Conservation (phyloP, 2,113 vertebrate genomes). For the Salminus brasiliensis region DNA sequence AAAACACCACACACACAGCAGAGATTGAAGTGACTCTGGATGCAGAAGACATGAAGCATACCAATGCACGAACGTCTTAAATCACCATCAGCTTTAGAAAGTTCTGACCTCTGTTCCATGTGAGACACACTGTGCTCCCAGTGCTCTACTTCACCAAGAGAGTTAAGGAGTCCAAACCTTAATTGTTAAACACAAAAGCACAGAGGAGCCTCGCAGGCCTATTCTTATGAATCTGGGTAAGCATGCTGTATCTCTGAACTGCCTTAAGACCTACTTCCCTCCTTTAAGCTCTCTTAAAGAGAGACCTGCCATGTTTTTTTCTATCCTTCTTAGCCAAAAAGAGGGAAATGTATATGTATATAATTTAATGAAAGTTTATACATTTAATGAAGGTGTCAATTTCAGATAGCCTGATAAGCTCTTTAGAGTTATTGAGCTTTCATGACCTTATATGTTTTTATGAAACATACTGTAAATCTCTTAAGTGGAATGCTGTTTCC, state of each 20-base stretch:
- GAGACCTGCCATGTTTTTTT: constrained; percentile 9
- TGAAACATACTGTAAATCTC: not conserved
- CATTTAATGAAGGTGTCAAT: not conserved
- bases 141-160: not conserved
- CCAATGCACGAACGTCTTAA: constrained; percentile 47
- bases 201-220: not conserved
- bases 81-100: constrained; percentile 21
- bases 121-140: not conserved
- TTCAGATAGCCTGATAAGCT: not conserved
- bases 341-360: not conserved
- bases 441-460: not conserved
- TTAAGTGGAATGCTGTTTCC: not conserved
- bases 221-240: not conserved
- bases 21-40: constrained; percentile 73
- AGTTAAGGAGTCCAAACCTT: not conserved
- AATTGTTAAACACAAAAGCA: not conserved
- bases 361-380: constrained; percentile 7
- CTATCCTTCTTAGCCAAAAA: not conserved
- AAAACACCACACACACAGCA: constrained; percentile 48
- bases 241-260: not conserved
- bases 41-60: constrained; percentile 59
- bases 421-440: constrained; percentile 5
- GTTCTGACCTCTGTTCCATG: not conserved
- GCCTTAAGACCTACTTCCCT: not conserved
- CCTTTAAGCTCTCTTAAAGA: not conserved